phyloP scores from a whole-genome alignment of 2,113 vertebrate species.

The Fregetta grallaria region DNA sequence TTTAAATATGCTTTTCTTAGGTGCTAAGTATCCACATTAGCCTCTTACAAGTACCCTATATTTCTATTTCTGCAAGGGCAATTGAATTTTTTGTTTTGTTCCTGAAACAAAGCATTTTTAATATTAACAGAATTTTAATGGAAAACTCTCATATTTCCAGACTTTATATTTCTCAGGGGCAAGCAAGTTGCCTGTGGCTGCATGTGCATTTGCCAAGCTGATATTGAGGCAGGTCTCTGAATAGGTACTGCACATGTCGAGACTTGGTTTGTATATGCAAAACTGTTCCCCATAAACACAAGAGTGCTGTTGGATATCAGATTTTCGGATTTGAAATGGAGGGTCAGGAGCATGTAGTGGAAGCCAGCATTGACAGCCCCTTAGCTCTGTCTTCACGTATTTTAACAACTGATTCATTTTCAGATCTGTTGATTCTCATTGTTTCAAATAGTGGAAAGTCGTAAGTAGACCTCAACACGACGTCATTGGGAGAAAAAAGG shows the following conservation, averaged over 20 bases:
- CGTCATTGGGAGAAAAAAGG: not conserved
- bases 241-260: not conserved
- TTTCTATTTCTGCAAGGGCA: not conserved
- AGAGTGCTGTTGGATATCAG: not conserved
- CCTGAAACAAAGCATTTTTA: not conserved
- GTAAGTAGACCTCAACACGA: fast-evolving
- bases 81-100: not conserved
- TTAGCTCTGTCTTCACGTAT: fast-evolving
- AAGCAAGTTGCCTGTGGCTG: not conserved
- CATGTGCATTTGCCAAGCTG: not conserved
- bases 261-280: not conserved
- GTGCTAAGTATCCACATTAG: not conserved
- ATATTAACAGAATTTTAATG: not conserved
- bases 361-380: not conserved
- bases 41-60: not conserved
- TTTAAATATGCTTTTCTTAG: not conserved
- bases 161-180: not conserved
- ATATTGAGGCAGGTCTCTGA: not conserved
- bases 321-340: not conserved
- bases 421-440: not conserved
- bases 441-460: not conserved
- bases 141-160: not conserved
- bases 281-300: not conserved
- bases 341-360: fast-evolving
- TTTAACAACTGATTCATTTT: not conserved